Evolutionary conservation across 2,888 invertebrate genomes (phyloP).

Genomic region (Brenthis hecate): DNA sequence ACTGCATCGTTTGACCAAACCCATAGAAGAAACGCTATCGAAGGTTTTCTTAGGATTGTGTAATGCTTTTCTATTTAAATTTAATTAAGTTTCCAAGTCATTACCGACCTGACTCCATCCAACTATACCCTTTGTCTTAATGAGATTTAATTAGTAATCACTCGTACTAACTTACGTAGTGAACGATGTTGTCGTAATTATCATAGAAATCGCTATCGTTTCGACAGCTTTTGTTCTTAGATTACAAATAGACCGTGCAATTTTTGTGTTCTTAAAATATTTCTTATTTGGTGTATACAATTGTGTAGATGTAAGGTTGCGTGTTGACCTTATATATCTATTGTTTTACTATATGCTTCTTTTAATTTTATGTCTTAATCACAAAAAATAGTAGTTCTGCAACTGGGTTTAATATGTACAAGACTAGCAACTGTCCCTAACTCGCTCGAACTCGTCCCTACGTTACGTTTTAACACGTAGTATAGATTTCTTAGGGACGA

Average conservation of each 20-base stretch:
- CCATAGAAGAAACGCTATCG: no score
- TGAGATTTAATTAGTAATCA: slow-evolving; percentile 12
- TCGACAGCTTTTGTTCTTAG: slow-evolving; percentile 35
- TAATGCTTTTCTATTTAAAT: background rate
- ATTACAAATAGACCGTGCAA: slow-evolving; percentile 29
- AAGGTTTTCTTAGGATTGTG: background rate
- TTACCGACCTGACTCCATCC: background rate
- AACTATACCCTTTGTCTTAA: background rate
- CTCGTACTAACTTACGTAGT: slow-evolving; percentile 15
- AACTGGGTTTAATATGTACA: no score
- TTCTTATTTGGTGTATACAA: background rate
- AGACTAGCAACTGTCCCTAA: no score
- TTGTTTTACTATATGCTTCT: background rate
- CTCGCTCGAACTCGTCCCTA: no score
- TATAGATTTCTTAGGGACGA: no score
- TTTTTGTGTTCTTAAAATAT: slow-evolving; percentile 20
- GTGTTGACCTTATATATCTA: background rate
- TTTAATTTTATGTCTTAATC: background rate
- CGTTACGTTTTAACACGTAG: no score
- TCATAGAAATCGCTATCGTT: slow-evolving; percentile 32
- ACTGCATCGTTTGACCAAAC: no score
- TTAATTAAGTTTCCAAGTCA: background rate
- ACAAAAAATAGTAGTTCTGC: no score
- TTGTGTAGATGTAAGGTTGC: slow-evolving; percentile 1
- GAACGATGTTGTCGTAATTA: slow-evolving; percentile 25